These are phyloP conservation scores for Caenorhabditis doughertyi DNA, from an alignment of 2,888 invertebrate genomes.

Conservation along the genomic window DNA sequence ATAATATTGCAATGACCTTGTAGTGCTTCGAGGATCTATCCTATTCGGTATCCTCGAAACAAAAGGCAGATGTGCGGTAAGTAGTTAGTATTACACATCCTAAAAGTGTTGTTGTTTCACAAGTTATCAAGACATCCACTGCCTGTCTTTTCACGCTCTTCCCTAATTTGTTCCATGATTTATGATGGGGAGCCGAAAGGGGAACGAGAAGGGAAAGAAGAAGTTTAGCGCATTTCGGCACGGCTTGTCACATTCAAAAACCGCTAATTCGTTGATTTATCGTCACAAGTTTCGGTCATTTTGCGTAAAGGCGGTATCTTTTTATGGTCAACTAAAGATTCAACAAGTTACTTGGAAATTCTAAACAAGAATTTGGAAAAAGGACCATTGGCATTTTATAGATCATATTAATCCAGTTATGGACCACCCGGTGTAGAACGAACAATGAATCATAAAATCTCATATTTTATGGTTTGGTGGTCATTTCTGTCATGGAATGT, in stretches of 20 bases:
- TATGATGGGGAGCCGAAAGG: slow-evolving; percentile 40
- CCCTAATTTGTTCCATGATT: slow-evolving; percentile 43
- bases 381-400: neutral
- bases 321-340: neutral
- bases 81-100: slow-evolving; percentile 46
- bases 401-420: neutral
- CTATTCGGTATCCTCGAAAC: slow-evolving; percentile 2
- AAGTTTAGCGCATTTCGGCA: slow-evolving; percentile 26
- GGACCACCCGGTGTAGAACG: slow-evolving; percentile 37
- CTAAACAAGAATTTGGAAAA: neutral
- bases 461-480: slow-evolving; percentile 32
- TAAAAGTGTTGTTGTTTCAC: slow-evolving; percentile 23
- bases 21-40: slow-evolving; percentile 28
- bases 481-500: slow-evolving; percentile 20
- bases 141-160: neutral
- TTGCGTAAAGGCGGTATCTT: slow-evolving; percentile 23
- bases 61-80: slow-evolving; percentile 57
- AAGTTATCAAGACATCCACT: slow-evolving; percentile 27
- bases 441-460: slow-evolving; percentile 41
- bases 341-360: slow-evolving; percentile 34
- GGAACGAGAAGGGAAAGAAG: neutral
- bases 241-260: slow-evolving; percentile 24
- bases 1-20: slow-evolving; percentile 56
- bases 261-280: slow-evolving; percentile 58
- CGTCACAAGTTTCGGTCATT: too few relatives aligned